These are phyloP conservation scores for Nephrotoma flavescens DNA, from an alignment of 2,888 invertebrate species.

Conservation along the genomic window DNA sequence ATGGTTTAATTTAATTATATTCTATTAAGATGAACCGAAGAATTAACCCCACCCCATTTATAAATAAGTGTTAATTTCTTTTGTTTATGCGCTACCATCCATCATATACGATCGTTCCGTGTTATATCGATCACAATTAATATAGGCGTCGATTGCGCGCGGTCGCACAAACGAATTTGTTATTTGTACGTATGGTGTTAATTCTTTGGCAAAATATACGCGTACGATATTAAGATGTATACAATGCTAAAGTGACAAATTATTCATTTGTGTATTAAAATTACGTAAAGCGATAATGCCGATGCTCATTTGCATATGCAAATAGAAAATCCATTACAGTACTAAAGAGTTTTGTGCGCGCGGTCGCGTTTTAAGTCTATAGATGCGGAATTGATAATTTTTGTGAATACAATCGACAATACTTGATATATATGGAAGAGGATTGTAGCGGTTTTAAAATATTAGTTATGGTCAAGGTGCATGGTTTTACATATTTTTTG, in stretches of 20 bases:
- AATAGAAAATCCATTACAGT: not conserved
- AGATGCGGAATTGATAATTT: not conserved
- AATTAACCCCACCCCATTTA: not conserved
- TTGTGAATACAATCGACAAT: not conserved
- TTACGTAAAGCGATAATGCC: not conserved
- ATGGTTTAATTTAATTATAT: not conserved
- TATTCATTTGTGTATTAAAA: not conserved
- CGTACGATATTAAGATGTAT: not conserved
- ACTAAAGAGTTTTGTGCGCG: not conserved
- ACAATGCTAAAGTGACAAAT: not conserved
- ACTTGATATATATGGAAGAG: not conserved
- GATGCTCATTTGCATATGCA: not conserved
- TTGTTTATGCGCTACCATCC: not conserved
- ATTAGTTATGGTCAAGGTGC: not conserved
- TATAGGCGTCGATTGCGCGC: not conserved
- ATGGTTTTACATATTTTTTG: not conserved
- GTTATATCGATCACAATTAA: not conserved
- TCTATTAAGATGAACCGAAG: not conserved
- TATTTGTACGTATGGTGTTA: not conserved
- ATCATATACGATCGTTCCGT: not conserved
- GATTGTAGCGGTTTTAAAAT: not conserved
- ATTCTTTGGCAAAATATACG: not conserved
- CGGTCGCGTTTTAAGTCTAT: not conserved
- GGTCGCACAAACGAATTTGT: not conserved
- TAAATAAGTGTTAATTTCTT: not conserved